Evolutionary conservation across 1,140 invertebrate species (phyloP), one percentile per base, ranked within the genome.

Genomic region (Drosophila obscura): DNA sequence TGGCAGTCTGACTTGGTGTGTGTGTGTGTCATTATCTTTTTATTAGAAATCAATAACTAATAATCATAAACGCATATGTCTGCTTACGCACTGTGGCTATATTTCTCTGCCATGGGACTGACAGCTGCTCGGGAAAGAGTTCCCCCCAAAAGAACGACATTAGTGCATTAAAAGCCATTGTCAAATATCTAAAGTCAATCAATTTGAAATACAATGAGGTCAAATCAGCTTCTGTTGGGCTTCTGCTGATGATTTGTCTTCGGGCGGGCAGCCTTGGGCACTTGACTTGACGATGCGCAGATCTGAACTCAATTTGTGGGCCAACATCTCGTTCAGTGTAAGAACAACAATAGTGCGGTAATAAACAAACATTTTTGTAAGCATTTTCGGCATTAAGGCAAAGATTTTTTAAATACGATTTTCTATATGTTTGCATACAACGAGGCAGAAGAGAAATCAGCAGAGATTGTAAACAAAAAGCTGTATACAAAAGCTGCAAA

Each of bases 321-420:
- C 56, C 50, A 69, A 55, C 35, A 63, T 46, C 1, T 26, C 24
- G 16, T 5, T 49, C 48, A 44, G 69, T 61, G 45, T 61, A 77
- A 66, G 22, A 49, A 62, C 45, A 58, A 73, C 68, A 73, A 58
- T 52, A 51, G 24, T 35, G 48, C 6, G 53, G 22, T 44, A 44
- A 58, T 68, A 77, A 60, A 81, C 71, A 82, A 83, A 82, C 60
- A 63, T 62, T 71, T 71, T 66, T 67, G 67, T 80, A 67, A 73
- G 80, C 67, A 84, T 67, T 60, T 71, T 44, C 24, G 31, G 43
- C 43, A 78, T 79, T 68, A 63, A 61, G 22, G 39, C 22, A 11
- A 53, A 77, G 49, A 82, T 66, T 84, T 84, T 84, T 73, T 69
- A 71, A 84, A 80, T 84, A 65, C 65, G 31, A 68, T 75, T 80